Evolutionary conservation across 2,113 vertebrate genomes (phyloP).

Genomic region (Notothenia coriiceps): DNA sequence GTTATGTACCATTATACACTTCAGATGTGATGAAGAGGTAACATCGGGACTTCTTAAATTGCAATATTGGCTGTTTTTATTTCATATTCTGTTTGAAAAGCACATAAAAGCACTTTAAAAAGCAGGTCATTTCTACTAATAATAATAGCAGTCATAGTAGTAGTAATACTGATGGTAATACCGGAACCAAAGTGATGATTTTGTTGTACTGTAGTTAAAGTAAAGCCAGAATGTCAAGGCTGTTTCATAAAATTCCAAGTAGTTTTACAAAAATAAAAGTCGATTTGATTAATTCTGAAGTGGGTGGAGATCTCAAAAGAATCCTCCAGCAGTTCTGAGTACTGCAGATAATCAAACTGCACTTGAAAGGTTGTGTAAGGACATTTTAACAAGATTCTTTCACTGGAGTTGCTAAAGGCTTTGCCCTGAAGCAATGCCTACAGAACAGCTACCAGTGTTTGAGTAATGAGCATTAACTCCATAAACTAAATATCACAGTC

Average conservation of each 20-base stretch:
- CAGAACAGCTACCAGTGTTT: slow-evolving; percentile 7
- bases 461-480: slow-evolving; percentile 36
- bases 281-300: not conserved
- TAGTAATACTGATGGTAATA: not conserved
- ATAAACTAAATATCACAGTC: slow-evolving; percentile 15
- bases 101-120: not conserved
- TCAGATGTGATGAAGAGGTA: slow-evolving; percentile 12
- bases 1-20: not conserved
- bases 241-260: not conserved
- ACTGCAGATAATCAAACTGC: slow-evolving; percentile 14
- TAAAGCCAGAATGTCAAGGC: not conserved
- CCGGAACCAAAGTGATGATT: not conserved
- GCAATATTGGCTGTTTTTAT: not conserved
- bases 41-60: not conserved
- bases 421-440: slow-evolving; percentile 33
- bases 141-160: not conserved
- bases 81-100: not conserved
- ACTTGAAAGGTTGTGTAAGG: slow-evolving; percentile 5
- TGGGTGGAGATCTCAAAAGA: too few species aligned
- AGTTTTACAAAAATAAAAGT: not conserved
- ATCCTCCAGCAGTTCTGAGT: not conserved
- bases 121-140: not conserved
- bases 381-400: slow-evolving; percentile 28
- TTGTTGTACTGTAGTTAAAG: not conserved
- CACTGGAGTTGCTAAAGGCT: slow-evolving; percentile 15